Evolutionary conservation across 2,113 vertebrate species (phyloP).

Genomic region (Salvelinus sp.): DNA sequence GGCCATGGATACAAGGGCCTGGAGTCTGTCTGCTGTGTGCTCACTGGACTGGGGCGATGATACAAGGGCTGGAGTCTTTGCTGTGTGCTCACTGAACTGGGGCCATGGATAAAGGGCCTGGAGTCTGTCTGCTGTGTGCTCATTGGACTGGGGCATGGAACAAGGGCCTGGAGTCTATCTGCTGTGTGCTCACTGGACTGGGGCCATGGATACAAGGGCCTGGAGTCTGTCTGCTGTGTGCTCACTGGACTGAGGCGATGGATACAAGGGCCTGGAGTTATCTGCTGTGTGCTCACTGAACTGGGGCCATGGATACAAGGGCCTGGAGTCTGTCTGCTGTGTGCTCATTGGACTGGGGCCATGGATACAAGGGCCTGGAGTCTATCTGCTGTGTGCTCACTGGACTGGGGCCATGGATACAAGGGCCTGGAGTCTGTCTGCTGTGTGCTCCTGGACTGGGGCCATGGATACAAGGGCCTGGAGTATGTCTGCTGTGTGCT

Average conservation of each 20-base stretch:
- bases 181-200: neutral
- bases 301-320: no score
- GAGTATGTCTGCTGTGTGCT: slow-evolving; percentile 5
- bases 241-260: neutral
- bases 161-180: no score
- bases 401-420: neutral
- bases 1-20: neutral
- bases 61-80: neutral
- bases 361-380: neutral
- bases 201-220: neutral
- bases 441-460: neutral
- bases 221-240: neutral
- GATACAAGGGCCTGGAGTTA: neutral
- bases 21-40: neutral
- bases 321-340: neutral
- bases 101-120: neutral
- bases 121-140: slow-evolving; percentile 4
- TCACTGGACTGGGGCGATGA: neutral
- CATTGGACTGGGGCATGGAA: no score
- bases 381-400: neutral
- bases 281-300: neutral
- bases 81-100: neutral
- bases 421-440: neutral
- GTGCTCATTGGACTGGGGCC: neutral
- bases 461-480: neutral